Percentiles rank a stretch among this genome's conserved stretches.
Conservation (phyloP, 2,888 invertebrate species). For the Mimas tiliae region DNA sequence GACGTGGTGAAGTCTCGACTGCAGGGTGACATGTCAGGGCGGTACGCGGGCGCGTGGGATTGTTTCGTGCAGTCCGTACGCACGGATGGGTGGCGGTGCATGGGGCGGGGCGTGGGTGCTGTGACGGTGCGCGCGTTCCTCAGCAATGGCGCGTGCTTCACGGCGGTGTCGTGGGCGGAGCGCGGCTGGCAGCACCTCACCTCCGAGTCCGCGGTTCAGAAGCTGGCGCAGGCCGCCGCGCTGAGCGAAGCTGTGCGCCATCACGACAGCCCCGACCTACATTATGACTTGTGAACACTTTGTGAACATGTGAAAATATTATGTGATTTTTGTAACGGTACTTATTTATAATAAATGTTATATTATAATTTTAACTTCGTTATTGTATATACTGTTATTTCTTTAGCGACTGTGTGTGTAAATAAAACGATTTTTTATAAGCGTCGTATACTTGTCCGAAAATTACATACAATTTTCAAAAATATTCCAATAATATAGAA, state of each 20-base stretch:
- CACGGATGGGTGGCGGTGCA: conserved; percentile 88
- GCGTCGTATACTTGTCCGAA: conserved; percentile 77
- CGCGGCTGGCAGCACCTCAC: conserved; percentile 75
- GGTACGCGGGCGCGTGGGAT: conserved; percentile 89
- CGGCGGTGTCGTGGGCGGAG: conserved; percentile 93
- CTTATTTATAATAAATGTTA: conserved; percentile 17
- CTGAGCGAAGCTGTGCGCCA: conserved; percentile 62
- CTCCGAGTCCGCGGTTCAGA: conserved; percentile 50
- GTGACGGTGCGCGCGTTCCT: conserved; percentile 95
- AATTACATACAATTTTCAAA: conserved; percentile 78
- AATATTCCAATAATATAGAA: conserved; percentile 76
- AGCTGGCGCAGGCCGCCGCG: conserved; percentile 54
- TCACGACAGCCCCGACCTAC: conserved; percentile 60
- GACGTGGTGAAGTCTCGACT: conserved; percentile 96
- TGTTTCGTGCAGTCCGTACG: conserved; percentile 89
- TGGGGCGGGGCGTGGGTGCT: conserved; percentile 90
- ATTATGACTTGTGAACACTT: conserved; percentile 57
- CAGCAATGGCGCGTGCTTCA: conserved; percentile 96
- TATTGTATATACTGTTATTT: conserved; percentile 19
- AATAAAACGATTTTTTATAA: conserved; percentile 60
- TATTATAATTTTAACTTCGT: not conserved
- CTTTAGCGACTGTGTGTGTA: not conserved
- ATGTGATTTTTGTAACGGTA: not conserved
- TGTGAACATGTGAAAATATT: not conserved
- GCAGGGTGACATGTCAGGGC: conserved; percentile 88